Conservation (phyloP, 2,797 vertebrate genomes). For the Anabacerthia variegaticeps region DNA sequence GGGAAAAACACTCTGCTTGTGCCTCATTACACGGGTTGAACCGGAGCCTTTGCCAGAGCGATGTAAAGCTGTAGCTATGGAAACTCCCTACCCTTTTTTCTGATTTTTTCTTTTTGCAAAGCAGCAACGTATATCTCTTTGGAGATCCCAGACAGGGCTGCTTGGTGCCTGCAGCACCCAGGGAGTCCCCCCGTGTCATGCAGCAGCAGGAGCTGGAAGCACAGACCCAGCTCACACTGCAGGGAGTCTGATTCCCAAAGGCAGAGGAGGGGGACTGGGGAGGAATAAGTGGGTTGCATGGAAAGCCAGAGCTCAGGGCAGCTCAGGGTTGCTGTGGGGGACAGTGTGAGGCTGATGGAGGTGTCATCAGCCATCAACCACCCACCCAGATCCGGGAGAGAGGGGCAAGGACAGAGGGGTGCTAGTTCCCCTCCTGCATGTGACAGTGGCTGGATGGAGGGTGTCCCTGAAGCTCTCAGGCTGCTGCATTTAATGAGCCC, state of each 20-base stretch:
- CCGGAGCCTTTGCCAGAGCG: neutral
- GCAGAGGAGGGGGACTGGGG: neutral
- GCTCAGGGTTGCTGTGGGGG: neutral
- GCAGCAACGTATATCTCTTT: neutral
- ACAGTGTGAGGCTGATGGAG: neutral
- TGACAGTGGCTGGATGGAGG: neutral
- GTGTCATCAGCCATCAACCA: neutral
- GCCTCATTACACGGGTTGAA: neutral
- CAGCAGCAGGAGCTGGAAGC: neutral
- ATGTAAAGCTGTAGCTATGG: conserved; percentile 62
- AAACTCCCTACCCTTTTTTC: conserved; percentile 32
- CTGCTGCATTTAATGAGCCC: neutral
- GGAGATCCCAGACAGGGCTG: neutral
- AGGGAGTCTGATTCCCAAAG: neutral
- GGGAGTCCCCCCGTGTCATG: neutral
- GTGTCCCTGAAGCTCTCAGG: neutral
- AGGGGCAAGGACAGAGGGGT: neutral
- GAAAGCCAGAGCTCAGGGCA: neutral
- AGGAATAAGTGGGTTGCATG: fast-evolving
- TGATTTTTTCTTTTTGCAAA: neutral
- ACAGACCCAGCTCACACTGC: neutral
- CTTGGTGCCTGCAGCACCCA: neutral
- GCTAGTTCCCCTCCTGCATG: neutral
- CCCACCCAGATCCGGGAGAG: neutral
- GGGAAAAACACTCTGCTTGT: neutral